Conservation (phyloP, 2,888 invertebrate genomes). For the Sphecodes monilicornis region DNA sequence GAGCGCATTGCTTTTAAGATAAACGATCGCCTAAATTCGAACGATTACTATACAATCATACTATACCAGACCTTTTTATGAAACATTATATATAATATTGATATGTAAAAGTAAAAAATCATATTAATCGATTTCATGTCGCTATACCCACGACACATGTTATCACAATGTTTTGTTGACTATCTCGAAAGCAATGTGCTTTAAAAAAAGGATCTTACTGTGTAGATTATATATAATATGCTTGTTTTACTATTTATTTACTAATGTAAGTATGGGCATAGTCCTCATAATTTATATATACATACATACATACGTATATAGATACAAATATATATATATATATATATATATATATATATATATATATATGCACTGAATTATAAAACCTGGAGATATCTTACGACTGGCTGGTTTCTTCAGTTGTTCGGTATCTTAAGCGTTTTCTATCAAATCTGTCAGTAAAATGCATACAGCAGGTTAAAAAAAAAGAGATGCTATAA, state of each 20-base stretch:
- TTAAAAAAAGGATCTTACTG: constrained; percentile 30
- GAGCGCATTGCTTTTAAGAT: constrained; percentile 62
- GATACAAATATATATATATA: background rate
- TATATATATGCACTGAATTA: constrained; percentile 25
- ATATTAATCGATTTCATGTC: background rate
- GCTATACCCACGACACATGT: constrained; percentile 6
- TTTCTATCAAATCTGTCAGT: constrained; percentile 53
- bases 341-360: constrained; percentile 14
- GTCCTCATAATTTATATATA: constrained; percentile 44
- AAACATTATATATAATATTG: constrained; percentile 11
- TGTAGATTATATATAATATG: constrained; percentile 48
- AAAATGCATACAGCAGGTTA: constrained; percentile 36
- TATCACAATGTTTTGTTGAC: constrained; percentile 26
- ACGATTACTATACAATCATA: constrained; percentile 26
- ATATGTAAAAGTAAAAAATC: constrained; percentile 4
- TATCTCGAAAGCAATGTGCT: constrained; percentile 53
- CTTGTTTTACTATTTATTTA: constrained; percentile 65
- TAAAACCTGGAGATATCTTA: constrained; percentile 48
- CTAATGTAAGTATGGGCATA: constrained; percentile 42
- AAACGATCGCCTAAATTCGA: background rate
- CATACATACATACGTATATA: constrained; percentile 17
- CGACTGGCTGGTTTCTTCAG: constrained; percentile 51
- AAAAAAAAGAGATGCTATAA: constrained; percentile 57
- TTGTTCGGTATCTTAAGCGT: constrained; percentile 49
- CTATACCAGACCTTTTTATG: constrained; percentile 33